These are phyloP conservation scores for Cerceris ruficornis DNA, from an alignment of 2,888 invertebrate genomes.

Conservation along the genomic window DNA sequence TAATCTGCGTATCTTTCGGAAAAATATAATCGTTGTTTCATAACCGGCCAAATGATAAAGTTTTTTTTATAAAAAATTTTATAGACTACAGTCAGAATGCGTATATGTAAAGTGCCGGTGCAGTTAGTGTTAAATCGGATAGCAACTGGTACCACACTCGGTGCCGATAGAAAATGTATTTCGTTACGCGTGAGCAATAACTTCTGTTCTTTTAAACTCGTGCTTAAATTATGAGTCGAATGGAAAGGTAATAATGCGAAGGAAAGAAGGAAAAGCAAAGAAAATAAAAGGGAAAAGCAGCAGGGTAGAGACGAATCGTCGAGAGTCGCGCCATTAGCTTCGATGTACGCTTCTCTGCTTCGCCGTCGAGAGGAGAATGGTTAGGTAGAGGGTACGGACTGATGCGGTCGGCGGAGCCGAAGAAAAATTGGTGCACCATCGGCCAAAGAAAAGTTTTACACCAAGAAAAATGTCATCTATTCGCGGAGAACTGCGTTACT, in stretches of 20 bases:
- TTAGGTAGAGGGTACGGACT: constrained; percentile 42
- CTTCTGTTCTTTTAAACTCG: neutral
- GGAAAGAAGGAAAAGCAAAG: constrained; percentile 8
- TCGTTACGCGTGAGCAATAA: too few species aligned
- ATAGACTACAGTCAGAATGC: too few species aligned
- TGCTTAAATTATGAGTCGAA: constrained; percentile 18
- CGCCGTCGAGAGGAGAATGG: constrained; percentile 42
- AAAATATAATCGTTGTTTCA: too few species aligned
- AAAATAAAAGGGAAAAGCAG: constrained; percentile 29
- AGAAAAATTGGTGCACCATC: constrained; percentile 42
- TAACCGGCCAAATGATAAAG: too few species aligned
- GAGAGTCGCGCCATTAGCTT: constrained; percentile 57
- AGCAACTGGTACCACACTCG: too few species aligned
- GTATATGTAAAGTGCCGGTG: too few species aligned
- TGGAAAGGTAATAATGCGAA: constrained; percentile 1
- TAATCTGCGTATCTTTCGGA: too few species aligned
- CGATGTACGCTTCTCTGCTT: constrained; percentile 53
- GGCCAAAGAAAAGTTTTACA: constrained; percentile 36
- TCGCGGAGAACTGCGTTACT: constrained; percentile 19
- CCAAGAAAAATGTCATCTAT: constrained; percentile 33
- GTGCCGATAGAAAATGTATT: too few species aligned
- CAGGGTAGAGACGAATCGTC: constrained; percentile 49
- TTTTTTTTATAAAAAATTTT: too few species aligned
- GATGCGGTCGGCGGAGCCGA: constrained; percentile 41
- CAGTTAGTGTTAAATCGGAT: too few species aligned